Conservation (phyloP, 2,888 invertebrate species). For the Conus canariensis region DNA sequence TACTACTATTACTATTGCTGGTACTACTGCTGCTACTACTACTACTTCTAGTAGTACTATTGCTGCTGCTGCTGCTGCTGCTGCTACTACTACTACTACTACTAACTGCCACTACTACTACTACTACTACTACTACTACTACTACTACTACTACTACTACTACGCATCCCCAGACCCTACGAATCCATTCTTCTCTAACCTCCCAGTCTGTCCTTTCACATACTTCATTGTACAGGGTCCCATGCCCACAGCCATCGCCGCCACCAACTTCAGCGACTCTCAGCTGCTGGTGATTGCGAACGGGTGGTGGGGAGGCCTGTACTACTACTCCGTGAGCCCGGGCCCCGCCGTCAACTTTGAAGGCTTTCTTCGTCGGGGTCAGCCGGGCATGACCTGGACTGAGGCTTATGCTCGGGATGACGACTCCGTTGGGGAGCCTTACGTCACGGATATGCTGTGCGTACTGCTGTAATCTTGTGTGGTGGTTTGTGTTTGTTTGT, state of each 20-base stretch:
- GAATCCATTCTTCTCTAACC: no score
- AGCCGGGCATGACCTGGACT: conserved; percentile 40
- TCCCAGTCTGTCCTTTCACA: no score
- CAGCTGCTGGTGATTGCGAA: conserved; percentile 42
- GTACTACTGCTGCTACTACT: neutral
- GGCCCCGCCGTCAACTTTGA: conserved; percentile 29
- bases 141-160: neutral
- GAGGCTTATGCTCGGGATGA: conserved; percentile 23
- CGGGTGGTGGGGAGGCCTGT: conserved; percentile 39
- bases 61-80: neutral
- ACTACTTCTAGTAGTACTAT: neutral
- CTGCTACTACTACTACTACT: conserved; percentile 7
- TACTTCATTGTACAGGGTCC: conserved; percentile 29
- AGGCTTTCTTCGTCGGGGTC: conserved; percentile 30
- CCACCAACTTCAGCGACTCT: neutral
- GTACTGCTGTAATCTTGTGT: neutral
- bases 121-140: conserved; percentile 13
- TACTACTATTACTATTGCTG: no score
- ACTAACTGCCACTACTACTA: conserved; percentile 4
- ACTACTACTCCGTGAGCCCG: conserved; percentile 15
- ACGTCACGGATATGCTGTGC: conserved; percentile 32
- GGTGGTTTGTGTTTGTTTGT: neutral
- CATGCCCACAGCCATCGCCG: conserved; percentile 36
- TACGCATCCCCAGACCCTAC: no score
- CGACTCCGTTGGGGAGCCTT: conserved; percentile 45